Evolutionary conservation across 1,140 invertebrate species (phyloP).

Genomic region (Mya arenaria): DNA sequence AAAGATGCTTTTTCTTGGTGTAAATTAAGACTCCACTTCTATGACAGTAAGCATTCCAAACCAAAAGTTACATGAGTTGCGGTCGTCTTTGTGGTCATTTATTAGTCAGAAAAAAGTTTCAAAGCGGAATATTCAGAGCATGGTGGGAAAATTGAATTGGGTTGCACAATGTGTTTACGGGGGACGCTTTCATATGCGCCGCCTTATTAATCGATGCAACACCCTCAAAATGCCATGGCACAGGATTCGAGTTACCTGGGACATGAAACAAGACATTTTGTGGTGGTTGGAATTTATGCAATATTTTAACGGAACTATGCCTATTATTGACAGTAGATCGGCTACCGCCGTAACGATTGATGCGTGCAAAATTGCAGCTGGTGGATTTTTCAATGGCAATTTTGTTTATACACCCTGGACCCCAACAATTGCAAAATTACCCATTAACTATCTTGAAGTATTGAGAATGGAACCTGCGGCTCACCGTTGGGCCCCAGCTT

Average conservation of each 20-base stretch:
- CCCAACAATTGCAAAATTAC: not conserved
- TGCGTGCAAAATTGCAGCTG: not conserved
- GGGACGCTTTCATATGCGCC: not conserved
- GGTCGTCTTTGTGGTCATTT: not conserved
- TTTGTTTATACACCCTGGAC: not conserved
- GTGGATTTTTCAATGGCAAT: not conserved
- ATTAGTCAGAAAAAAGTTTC: not conserved
- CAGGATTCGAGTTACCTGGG: not conserved
- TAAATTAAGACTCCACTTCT: not conserved
- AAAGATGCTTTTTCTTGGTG: not conserved
- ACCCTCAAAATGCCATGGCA: not conserved
- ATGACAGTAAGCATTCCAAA: not conserved
- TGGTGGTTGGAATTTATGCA: conserved; percentile 1
- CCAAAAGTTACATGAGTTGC: not conserved
- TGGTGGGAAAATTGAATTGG: conserved; percentile 1
- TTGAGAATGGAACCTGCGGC: not conserved
- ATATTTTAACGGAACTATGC: not conserved
- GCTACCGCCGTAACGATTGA: not conserved
- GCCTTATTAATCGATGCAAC: not conserved
- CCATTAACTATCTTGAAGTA: not conserved
- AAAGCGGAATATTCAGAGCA: not conserved
- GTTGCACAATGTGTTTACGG: not conserved
- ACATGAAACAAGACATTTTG: not conserved
- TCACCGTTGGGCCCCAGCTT: not conserved
- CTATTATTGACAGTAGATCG: not conserved